These are phyloP conservation scores for Cinara cedri DNA, from an alignment of 2,888 invertebrate genomes.

Conservation along the genomic window DNA sequence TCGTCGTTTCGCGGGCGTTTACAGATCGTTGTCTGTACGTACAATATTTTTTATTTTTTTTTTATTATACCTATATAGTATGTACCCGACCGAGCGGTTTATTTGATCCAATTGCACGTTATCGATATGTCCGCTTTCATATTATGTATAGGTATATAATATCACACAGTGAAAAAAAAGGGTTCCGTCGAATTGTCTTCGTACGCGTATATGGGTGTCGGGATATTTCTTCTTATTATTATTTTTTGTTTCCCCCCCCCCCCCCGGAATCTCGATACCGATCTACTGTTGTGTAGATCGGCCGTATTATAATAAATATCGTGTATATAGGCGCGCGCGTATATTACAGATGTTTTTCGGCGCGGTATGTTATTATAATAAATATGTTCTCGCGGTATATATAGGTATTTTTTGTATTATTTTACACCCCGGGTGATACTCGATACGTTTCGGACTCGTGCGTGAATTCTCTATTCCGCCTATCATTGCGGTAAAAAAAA, in stretches of 20 bases:
- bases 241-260: too few species aligned
- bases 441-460: not conserved
- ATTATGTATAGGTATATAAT: too few species aligned
- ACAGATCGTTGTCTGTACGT: conserved; percentile 49
- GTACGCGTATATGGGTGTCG: too few species aligned
- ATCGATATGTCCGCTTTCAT: conserved; percentile 12
- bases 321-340: too few species aligned
- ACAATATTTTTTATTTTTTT: too few species aligned
- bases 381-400: not conserved
- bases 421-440: not conserved
- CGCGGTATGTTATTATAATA: too few species aligned
- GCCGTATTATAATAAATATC: not conserved
- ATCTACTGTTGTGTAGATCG: conserved; percentile 11
- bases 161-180: conserved; percentile 4
- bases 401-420: not conserved
- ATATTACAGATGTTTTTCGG: conserved; percentile 20
- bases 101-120: conserved; percentile 32
- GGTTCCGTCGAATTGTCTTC: conserved; percentile 24
- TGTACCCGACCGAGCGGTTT: not conserved
- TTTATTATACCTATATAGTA: not conserved
- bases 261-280: not conserved
- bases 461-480: not conserved
- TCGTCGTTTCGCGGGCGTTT: conserved; percentile 50
- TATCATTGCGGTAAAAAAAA: not conserved
- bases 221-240: too few species aligned